Evolutionary conservation across 2,888 invertebrate species (phyloP), one percentile per base, ranked within the genome.

Genomic region (Agrotis segetum): DNA sequence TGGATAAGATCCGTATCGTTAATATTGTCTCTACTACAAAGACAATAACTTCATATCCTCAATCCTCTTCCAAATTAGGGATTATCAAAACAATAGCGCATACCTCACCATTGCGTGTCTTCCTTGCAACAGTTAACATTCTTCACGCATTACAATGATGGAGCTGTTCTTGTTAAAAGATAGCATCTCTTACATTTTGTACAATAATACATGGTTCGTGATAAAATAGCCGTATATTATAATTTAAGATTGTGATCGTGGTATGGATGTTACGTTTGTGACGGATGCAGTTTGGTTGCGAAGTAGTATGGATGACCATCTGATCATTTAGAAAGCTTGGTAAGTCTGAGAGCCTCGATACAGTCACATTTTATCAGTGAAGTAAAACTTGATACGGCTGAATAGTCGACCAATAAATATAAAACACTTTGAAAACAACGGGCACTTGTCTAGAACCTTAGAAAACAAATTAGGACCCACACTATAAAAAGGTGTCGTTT

Each of bases 131-230:
- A 56, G 56, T 73, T 68, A 76, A 63, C 65, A 81, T 82, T 77
- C 73, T 60, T 61, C 71, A 74, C 68, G 74, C 70, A 71, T 83
- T 77, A 68, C 73, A 62, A 71, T 85, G 75, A 81, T 83, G 49
- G 79, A 74, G 71, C 50, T 58, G 67, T 76, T 83, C 81, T 75
- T 72, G 78, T 72, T 66, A 65, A 52, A 59, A 62, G 83, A 83
- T 81, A 71, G 65, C 62, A 84, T 84, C 80, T 53, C 40, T 11
- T 56, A 71, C 64, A 77, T 70, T 81, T 72, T 64, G 67, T 74
- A 73, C 73, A 76, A 81, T 76, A 74, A 67, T 47, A 50, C 63
- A 58, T 63, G 50, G 77, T 81, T 47, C 29, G 47, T 65, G 49
- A 81, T 73, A 56, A 81, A 76, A 79, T 77, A 58, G 55, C 46